Conservation (phyloP, 2,797 vertebrate genomes). For the Pangasius djambal region DNA sequence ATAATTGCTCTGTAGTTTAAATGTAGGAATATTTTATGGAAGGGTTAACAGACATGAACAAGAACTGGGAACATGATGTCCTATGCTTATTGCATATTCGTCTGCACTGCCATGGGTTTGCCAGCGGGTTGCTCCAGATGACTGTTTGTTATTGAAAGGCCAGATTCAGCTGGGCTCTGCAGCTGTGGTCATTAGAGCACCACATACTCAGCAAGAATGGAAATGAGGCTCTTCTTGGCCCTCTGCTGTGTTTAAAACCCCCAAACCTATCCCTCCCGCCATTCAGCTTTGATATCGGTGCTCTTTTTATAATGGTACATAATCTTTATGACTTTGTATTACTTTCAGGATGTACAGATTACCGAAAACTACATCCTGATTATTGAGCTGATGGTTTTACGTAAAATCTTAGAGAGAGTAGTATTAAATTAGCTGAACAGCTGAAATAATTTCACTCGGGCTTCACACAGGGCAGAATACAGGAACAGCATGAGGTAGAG, state of each 20-base stretch:
- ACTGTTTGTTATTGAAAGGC: conserved; percentile 21
- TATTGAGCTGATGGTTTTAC: background rate
- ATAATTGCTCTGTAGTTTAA: background rate
- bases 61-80: background rate
- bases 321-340: background rate
- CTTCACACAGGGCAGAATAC: background rate
- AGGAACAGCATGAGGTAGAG: background rate
- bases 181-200: conserved; percentile 34
- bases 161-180: conserved; percentile 29
- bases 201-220: conserved; percentile 28
- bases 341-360: background rate
- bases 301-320: background rate
- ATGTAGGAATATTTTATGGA: background rate
- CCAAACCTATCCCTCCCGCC: background rate
- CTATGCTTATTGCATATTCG: background rate
- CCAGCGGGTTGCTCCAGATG: background rate
- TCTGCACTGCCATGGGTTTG: background rate
- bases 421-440: background rate
- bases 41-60: background rate
- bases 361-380: background rate
- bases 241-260: background rate
- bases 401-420: background rate
- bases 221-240: conserved; percentile 20
- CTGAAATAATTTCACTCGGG: background rate
- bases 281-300: background rate